These are phyloP conservation scores for Bugulina stolonifera DNA, from an alignment of 2,888 invertebrate genomes.

Conservation along the genomic window DNA sequence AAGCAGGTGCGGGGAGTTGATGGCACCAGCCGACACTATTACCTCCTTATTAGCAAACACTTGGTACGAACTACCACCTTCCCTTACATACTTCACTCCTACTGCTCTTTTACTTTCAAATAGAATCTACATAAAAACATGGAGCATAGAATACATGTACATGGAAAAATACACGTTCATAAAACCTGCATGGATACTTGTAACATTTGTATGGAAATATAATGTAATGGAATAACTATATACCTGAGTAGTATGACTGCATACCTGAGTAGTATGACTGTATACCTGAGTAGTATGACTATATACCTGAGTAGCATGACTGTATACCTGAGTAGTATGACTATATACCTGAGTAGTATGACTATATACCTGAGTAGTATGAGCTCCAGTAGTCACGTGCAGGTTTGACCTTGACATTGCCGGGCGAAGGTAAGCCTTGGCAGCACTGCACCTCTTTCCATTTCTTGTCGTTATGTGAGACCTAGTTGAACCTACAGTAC, in stretches of 20 bases:
- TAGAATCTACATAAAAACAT: conserved; percentile 33
- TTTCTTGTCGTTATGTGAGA: conserved; percentile 39
- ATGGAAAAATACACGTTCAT: too few relatives aligned
- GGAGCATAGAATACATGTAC: too few relatives aligned
- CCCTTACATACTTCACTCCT: conserved; percentile 39
- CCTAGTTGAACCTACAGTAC: conserved; percentile 39
- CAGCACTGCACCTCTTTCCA: conserved; percentile 44
- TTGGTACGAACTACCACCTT: conserved; percentile 34
- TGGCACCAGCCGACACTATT: conserved; percentile 49
- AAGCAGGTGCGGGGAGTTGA: conserved; percentile 50
- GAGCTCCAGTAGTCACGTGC: conserved; percentile 39
- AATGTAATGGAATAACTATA: neutral
- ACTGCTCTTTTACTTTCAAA: conserved; percentile 38
- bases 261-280: neutral
- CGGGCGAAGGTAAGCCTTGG: conserved; percentile 43
- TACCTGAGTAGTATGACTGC: neutral
- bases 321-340: neutral
- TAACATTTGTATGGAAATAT: too few relatives aligned
- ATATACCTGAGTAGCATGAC: neutral
- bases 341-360: neutral
- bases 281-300: neutral
- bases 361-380: conserved; percentile 42
- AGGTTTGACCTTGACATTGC: conserved; percentile 39
- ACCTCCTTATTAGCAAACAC: conserved; percentile 42
- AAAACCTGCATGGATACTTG: too few relatives aligned